Base-by-base conservation (phyloP, 2,888 invertebrate genomes). In the Phytoseiulus persimilis region DNA sequence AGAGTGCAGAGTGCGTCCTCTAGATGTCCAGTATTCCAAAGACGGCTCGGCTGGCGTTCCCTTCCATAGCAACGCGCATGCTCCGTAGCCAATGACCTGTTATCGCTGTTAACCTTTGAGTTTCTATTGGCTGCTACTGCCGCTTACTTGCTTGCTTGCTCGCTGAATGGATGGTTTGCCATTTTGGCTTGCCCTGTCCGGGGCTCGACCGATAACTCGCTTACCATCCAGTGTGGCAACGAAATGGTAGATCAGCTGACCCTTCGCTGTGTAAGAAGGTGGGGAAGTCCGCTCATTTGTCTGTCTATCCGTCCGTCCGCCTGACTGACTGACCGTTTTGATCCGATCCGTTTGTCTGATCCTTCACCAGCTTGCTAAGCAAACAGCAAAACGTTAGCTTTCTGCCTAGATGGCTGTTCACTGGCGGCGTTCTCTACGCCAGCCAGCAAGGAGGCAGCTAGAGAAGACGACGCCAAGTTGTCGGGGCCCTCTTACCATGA, bases 121-220 rank as follows among this genome's bases (percentile, higher is more conserved):
- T 65, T 65, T 65, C 65, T 65, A 65, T 23, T 45, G 32, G 87
- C 33, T 28, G 87, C 87, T 32, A 45, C n/a, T 87, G 32, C 33
- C 87, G 33, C 87, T 87, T 32, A 45, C 32, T 87, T 11, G 87
- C 45, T 33, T 33, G 87, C 45, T 87, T 23, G 87, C 83, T 83
- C 2, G 31, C 83, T 83, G 31, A 31, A 11, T 83, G 83, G 83
- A 83, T 33, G 83, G 31, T 23, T 83, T 83, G 83, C 33, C 83
- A 31, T 31, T 39, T 83, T 23, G 11, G 33, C 33, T 83, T 83
- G 6, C 33, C 31, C 9, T 83, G 31, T 83, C 83, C 32, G 11
- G 9, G 31, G 83, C 83, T 83, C 83, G 1, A 11, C 18, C 65
- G 65, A 65, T 65, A 65, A 65, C 28, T 65, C 1, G 65, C 18